Percentiles rank a stretch among this genome's conserved stretches.
Conservation (phyloP, 2,797 vertebrate genomes). For the Ficedula albicollis region DNA sequence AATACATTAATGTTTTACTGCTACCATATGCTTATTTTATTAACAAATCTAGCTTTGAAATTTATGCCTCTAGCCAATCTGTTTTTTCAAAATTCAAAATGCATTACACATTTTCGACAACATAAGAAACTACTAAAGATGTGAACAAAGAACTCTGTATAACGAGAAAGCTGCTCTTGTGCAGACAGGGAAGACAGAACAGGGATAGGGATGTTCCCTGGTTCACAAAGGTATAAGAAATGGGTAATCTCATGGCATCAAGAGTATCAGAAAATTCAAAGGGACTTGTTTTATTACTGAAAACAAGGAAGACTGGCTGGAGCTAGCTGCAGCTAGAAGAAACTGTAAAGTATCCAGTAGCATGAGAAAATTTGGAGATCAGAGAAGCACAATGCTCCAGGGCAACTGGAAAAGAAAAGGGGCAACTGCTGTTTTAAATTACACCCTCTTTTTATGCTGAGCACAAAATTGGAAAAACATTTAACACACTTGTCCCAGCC, state of each 20-base stretch:
- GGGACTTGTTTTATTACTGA: neutral
- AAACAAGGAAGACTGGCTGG: neutral
- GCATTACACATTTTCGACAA: neutral
- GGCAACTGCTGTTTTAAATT: neutral
- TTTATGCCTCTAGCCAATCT: neutral
- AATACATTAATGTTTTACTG: neutral
- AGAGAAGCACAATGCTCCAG: neutral
- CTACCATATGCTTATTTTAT: neutral
- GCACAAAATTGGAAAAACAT: neutral
- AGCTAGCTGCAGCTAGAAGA: neutral
- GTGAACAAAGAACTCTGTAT: neutral
- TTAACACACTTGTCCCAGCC: neutral
- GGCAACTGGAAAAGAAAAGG: neutral
- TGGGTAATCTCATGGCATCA: neutral
- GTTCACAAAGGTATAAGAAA: neutral
- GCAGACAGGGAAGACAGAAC: neutral
- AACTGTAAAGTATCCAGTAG: neutral
- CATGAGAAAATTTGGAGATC: neutral
- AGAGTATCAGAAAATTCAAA: neutral
- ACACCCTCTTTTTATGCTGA: neutral
- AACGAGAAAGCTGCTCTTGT: neutral
- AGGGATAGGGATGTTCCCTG: neutral
- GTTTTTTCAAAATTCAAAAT: neutral
- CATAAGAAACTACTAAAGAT: neutral
- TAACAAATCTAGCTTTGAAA: neutral